Evolutionary conservation across 2,888 invertebrate genomes (phyloP).

Genomic region (Lasius platythorax): DNA sequence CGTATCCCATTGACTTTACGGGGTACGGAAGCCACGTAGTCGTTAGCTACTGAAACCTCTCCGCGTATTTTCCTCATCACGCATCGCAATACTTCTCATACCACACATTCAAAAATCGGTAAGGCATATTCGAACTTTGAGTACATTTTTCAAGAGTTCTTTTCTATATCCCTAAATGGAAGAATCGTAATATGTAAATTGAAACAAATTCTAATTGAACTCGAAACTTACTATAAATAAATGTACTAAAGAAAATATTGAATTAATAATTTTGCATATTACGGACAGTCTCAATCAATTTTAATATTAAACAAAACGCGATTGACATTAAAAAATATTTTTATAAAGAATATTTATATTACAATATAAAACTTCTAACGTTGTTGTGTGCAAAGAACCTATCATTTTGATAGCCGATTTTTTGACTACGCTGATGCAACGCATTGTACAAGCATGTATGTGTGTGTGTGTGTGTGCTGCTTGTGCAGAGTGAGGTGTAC

Average conservation of each 20-base stretch:
- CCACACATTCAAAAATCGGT: background rate
- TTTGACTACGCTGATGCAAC: background rate
- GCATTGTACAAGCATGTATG: constrained; percentile 1
- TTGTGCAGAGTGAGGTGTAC: constrained; percentile 62
- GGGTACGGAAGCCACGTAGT: constrained; percentile 74
- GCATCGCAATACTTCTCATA: background rate
- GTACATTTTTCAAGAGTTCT: background rate
- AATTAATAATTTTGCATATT: background rate
- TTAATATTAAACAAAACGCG: background rate
- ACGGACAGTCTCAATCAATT: no score
- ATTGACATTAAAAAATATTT: background rate
- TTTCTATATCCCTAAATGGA: background rate
- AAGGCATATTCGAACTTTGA: background rate
- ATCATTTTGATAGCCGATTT: constrained; percentile 1
- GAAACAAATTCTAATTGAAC: background rate
- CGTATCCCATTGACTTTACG: constrained; percentile 67
- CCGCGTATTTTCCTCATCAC: constrained; percentile 61
- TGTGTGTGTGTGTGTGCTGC: background rate
- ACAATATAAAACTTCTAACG: background rate
- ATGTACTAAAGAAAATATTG: background rate
- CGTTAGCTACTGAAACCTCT: constrained; percentile 76
- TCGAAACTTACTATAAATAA: background rate
- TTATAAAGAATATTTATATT: background rate
- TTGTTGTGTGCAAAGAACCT: background rate
- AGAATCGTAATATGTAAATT: background rate